Conservation (phyloP, 2,797 vertebrate species). For the Channallabes apus region DNA sequence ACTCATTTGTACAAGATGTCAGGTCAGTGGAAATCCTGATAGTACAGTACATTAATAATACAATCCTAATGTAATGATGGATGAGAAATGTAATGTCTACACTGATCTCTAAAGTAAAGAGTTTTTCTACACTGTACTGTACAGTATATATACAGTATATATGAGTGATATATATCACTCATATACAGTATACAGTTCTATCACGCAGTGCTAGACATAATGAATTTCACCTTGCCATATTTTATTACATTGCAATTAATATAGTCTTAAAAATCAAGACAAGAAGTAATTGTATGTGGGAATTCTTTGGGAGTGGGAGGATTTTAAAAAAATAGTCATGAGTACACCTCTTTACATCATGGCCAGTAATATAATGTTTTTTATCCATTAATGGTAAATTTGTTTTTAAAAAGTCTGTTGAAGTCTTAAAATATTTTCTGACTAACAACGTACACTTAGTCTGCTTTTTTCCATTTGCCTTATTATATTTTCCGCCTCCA, state of each 20-base stretch:
- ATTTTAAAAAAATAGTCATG: background rate
- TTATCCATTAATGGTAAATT: background rate
- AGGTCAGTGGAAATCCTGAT: background rate
- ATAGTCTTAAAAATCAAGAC: background rate
- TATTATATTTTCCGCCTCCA: background rate
- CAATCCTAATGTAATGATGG: background rate
- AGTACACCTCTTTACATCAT: background rate
- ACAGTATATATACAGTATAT: too few relatives aligned
- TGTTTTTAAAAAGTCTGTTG: background rate
- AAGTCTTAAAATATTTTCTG: background rate
- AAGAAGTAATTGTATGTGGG: background rate
- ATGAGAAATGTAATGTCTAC: background rate
- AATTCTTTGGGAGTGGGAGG: background rate
- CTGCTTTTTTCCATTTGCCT: background rate
- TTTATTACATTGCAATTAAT: background rate
- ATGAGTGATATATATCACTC: too few relatives aligned
- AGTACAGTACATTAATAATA: background rate
- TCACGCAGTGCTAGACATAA: background rate
- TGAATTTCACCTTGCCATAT: too few relatives aligned
- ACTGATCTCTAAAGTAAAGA: background rate
- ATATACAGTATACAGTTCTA: too few relatives aligned
- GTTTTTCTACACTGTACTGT: background rate
- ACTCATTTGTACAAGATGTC: background rate
- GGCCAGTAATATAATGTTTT: background rate
- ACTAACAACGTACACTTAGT: background rate